Base-by-base conservation (phyloP, 2,797 vertebrate species). In the Myiotriccus ornatus region DNA sequence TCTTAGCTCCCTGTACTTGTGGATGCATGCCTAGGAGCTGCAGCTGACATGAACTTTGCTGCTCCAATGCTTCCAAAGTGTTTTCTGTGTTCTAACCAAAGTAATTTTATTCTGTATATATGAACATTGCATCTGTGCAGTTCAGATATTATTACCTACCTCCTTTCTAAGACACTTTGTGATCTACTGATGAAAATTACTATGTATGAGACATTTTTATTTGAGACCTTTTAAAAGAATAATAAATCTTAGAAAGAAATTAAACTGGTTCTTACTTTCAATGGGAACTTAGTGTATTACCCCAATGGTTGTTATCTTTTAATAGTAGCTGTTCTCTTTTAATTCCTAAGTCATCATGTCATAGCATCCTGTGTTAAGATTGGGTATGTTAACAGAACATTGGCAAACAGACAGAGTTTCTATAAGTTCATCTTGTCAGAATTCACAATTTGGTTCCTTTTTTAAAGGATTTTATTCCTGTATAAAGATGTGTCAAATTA, bases 241-340 rank as follows among this genome's bases (percentile, higher is more conserved):
- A 75, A 37, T 62, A 73, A 69, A 68, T 71, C 32, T 43, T 37
- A 74, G 11, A 53, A 78, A 84, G 52, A 60, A 87, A 24, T 67
- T 73, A 93, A 94, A 69, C 27, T 65, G 12, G 27, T 76, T 87
- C 28, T 93, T 79, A 52, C n/a, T 89, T 95, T 81, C 50, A 64
- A 22, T 65, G 43, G 22, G 41, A 94, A 69, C 15, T 80, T 47
- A 32, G 14, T 52, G 15, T 60, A 44, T 53, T 88, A 55, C 13
- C 79, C 9, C 30, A 30, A 3, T 47, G 28, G 14, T 65, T 84
- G 27, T 63, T 81, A 43, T 49, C 44, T 78, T 88, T 71, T 65
- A 62, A 39, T 30, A 59, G 68, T 35, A 73, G 39, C 25, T 85
- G 27, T 47, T 91, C 14, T 68, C 27, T 47, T 93, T 92, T 84